Conservation (phyloP, 2,888 invertebrate genomes). For the Formica aserva region DNA sequence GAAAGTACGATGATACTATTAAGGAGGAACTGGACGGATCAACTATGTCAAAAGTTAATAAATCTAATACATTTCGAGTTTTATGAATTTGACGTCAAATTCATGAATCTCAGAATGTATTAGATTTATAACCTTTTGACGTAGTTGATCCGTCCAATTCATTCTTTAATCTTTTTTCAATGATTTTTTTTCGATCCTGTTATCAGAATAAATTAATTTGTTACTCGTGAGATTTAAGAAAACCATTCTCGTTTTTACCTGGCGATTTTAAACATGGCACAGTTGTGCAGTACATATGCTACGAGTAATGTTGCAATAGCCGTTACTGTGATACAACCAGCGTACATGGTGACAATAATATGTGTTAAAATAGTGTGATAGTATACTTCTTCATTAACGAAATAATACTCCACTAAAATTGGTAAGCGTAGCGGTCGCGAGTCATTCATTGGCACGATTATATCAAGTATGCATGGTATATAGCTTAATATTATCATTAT, state of each 20-base stretch:
- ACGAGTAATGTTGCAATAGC: neutral
- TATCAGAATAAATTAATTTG: neutral
- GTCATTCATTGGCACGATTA: conserved; percentile 28
- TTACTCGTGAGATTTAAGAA: neutral
- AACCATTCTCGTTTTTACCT: neutral
- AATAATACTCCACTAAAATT: neutral
- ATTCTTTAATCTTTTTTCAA: neutral
- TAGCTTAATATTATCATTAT: neutral
- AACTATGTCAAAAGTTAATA: too few relatives aligned
- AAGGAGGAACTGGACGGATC: neutral
- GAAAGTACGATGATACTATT: neutral
- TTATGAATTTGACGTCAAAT: too few relatives aligned
- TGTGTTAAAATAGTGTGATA: neutral
- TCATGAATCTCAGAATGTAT: too few relatives aligned
- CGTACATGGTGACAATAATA: neutral
- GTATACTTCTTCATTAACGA: neutral
- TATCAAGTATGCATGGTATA: neutral
- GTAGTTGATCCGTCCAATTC: too few relatives aligned
- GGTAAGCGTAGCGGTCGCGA: neutral
- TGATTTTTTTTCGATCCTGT: neutral
- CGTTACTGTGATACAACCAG: neutral
- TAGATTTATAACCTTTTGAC: too few relatives aligned
- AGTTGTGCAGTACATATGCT: neutral
- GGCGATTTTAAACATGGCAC: conserved; percentile 32
- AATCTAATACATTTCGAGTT: too few relatives aligned